Percentiles rank a stretch among this genome's conserved stretches.
phyloP scores from a whole-genome alignment of 2,797 vertebrate species.

The Rhinatrema bivittatum region DNA sequence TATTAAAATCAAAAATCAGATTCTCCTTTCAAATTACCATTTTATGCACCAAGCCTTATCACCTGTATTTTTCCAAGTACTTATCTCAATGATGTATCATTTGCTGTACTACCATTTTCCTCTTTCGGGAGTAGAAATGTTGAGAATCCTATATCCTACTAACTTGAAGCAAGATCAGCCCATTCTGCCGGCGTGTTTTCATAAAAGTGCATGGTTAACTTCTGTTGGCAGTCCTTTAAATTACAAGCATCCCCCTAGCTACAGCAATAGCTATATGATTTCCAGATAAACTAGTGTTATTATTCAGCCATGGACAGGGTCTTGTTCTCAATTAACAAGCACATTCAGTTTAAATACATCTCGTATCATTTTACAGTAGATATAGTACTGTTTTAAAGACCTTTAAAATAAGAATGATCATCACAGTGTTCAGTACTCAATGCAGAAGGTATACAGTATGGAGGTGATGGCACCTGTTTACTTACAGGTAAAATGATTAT shows the following conservation, averaged over 20 bases:
- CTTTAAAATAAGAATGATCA: too few relatives aligned
- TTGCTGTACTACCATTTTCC: not conserved
- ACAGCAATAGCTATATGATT: too few relatives aligned
- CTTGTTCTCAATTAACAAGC: too few relatives aligned
- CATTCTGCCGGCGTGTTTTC: constrained; percentile 25
- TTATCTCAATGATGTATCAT: not conserved
- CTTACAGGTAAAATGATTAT: too few relatives aligned
- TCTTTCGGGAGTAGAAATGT: constrained; percentile 8
- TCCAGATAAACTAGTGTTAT: too few relatives aligned
- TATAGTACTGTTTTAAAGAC: too few relatives aligned
- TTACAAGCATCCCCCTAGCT: constrained; percentile 17
- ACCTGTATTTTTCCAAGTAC: not conserved
- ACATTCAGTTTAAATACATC: too few relatives aligned
- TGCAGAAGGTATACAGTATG: too few relatives aligned
- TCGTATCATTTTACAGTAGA: too few relatives aligned
- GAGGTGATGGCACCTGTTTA: too few relatives aligned
- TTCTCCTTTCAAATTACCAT: constrained; percentile 2
- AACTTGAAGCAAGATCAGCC: constrained; percentile 11
- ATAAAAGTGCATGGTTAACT: constrained; percentile 14
- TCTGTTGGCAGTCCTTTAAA: constrained; percentile 21
- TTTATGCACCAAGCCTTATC: constrained; percentile 3
- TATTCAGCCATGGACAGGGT: too few relatives aligned
- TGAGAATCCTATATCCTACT: constrained; percentile 11
- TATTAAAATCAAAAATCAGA: not conserved
- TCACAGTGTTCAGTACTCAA: too few relatives aligned